Conservation (phyloP, 2,888 invertebrate genomes). For the Scrobipalpa atriplicella region DNA sequence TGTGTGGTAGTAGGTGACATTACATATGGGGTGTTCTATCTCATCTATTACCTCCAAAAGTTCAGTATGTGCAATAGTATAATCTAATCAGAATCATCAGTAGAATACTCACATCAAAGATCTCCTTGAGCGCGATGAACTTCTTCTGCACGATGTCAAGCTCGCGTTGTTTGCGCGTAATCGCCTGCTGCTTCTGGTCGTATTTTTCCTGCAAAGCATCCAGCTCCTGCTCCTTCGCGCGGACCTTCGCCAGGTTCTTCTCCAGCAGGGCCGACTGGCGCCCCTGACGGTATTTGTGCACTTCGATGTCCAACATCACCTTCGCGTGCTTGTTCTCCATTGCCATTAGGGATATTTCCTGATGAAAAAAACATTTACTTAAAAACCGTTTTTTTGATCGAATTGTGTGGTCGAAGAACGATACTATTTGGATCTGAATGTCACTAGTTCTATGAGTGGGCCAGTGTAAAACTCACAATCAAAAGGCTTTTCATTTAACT, state of each 20-base stretch:
- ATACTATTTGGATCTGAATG: too few relatives aligned
- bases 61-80: too few relatives aligned
- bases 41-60: too few relatives aligned
- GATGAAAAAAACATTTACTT: slow-evolving; percentile 15
- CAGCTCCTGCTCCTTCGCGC: slow-evolving; percentile 64
- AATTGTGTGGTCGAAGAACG: too few relatives aligned
- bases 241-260: slow-evolving; percentile 54
- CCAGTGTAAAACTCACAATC: too few relatives aligned
- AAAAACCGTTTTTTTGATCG: too few relatives aligned
- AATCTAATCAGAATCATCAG: not conserved
- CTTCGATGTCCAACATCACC: slow-evolving; percentile 82
- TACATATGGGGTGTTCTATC: too few relatives aligned
- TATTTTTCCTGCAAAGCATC: slow-evolving; percentile 59
- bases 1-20: too few relatives aligned
- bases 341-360: slow-evolving; percentile 80
- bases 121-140: slow-evolving; percentile 57
- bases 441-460: too few relatives aligned
- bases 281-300: slow-evolving; percentile 65
- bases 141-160: slow-evolving; percentile 68
- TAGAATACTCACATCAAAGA: slow-evolving; percentile 66
- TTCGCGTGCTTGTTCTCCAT: slow-evolving; percentile 84
- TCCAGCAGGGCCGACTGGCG: slow-evolving; percentile 62
- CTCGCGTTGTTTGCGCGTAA: slow-evolving; percentile 69
- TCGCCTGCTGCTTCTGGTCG: slow-evolving; percentile 55
- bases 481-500: too few relatives aligned